These are phyloP conservation scores for Callipepla squamata DNA, from an alignment of 2,113 vertebrate species.

Conservation along the genomic window DNA sequence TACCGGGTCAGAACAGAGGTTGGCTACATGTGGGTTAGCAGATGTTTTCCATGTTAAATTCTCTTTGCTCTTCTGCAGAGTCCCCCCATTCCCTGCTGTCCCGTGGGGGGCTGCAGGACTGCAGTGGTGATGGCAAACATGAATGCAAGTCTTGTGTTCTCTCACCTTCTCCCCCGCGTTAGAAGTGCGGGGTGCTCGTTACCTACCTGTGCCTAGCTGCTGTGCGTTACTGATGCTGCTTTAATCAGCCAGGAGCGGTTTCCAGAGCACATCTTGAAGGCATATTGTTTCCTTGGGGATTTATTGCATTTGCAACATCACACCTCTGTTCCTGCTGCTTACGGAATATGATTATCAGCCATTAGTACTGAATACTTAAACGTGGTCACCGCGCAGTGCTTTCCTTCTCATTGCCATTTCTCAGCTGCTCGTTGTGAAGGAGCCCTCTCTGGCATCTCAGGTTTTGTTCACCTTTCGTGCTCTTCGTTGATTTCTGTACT, in stretches of 20 bases:
- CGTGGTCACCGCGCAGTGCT: background rate
- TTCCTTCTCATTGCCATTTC: background rate
- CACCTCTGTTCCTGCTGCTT: conserved; percentile 34
- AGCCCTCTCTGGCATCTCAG: background rate
- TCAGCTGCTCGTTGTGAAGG: background rate
- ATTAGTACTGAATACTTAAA: conserved; percentile 28
- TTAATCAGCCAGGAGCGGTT: conserved; percentile 10
- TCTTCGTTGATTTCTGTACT: background rate
- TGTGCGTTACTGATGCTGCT: background rate
- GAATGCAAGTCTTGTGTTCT: fast-evolving
- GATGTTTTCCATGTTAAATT: background rate
- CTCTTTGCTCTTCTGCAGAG: background rate
- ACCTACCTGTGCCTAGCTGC: background rate
- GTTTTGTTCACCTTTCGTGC: background rate
- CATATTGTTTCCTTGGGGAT: conserved; percentile 34
- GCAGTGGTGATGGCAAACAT: background rate
- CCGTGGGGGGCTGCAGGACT: background rate
- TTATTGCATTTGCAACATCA: conserved; percentile 36
- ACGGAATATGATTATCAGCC: conserved; percentile 21
- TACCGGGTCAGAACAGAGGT: background rate
- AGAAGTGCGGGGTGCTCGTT: background rate
- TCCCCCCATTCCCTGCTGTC: fast-evolving
- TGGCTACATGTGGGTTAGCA: background rate
- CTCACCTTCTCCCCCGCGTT: background rate
- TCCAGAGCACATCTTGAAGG: conserved; percentile 23